Percentiles rank a stretch among this genome's conserved stretches.
Conservation (phyloP, 2,888 invertebrate species). For the Coelinius sp. region DNA sequence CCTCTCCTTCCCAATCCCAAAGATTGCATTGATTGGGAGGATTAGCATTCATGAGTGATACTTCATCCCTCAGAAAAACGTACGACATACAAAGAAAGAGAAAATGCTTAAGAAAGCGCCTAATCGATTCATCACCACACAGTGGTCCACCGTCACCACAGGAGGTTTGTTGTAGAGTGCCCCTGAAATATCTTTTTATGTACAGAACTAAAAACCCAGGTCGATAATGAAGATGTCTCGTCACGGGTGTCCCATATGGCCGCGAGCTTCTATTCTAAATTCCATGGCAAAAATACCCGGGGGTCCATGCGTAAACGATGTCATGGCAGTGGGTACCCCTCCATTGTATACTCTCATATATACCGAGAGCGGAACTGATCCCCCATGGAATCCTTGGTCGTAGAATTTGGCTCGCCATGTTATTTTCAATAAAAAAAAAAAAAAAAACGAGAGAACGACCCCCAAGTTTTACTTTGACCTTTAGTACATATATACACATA, state of each 20-base stretch:
- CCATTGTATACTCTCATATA: slow-evolving; percentile 40
- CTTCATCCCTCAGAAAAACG: background rate
- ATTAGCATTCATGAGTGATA: background rate
- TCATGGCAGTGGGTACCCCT: slow-evolving; percentile 49
- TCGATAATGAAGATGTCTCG: slow-evolving; percentile 66
- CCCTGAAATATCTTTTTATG: background rate
- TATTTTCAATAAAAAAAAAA: slow-evolving; percentile 27
- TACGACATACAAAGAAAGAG: background rate
- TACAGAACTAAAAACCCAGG: background rate
- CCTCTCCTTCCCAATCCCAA: background rate
- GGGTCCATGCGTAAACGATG: slow-evolving; percentile 66
- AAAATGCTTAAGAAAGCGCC: slow-evolving; percentile 20
- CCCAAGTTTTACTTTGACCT: slow-evolving; percentile 9
- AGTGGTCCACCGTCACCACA: slow-evolving; percentile 46
- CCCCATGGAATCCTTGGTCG: slow-evolving; percentile 53
- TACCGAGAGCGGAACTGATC: slow-evolving; percentile 52
- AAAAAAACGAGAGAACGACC: no score
- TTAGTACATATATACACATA: background rate
- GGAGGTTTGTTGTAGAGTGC: slow-evolving; percentile 37
- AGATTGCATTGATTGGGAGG: background rate
- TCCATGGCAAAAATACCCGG: slow-evolving; percentile 59
- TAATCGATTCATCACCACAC: slow-evolving; percentile 54
- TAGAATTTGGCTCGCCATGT: slow-evolving; percentile 21
- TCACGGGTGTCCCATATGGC: slow-evolving; percentile 60
- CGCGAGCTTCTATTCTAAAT: slow-evolving; percentile 46